Evolutionary conservation across 2,113 vertebrate genomes (phyloP).

Genomic region (Pachypanchax playfairii): DNA sequence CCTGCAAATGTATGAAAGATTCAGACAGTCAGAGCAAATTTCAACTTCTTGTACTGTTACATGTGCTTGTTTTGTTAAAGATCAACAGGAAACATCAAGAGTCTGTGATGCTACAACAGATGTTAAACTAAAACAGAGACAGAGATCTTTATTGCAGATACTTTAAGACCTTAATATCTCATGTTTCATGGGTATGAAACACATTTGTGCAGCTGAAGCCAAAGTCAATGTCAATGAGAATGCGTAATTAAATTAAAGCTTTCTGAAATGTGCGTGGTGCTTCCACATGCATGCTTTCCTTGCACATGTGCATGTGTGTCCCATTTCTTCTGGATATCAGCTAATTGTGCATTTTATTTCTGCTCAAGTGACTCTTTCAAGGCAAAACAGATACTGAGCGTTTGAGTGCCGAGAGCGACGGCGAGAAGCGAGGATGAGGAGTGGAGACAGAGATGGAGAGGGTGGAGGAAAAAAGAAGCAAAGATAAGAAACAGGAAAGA

Average conservation of each 20-base stretch:
- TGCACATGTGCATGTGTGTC: constrained; percentile 50
- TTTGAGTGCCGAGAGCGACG: constrained; percentile 60
- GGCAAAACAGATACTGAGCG: constrained; percentile 69
- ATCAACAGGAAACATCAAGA: no score
- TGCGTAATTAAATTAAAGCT: constrained; percentile 67
- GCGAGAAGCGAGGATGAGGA: constrained; percentile 32
- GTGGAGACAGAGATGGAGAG: constrained; percentile 22
- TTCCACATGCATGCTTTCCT: constrained; percentile 62
- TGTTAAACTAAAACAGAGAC: neutral
- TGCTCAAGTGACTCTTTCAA: constrained; percentile 74
- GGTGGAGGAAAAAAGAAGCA: constrained; percentile 30
- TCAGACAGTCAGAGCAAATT: neutral
- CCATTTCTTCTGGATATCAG: constrained; percentile 74
- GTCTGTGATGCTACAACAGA: neutral
- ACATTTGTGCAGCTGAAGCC: constrained; percentile 46
- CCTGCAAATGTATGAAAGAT: constrained; percentile 6
- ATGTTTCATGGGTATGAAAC: constrained; percentile 28
- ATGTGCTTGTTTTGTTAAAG: no score
- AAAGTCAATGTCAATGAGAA: constrained; percentile 52
- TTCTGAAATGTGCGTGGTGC: constrained; percentile 29
- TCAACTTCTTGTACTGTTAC: neutral
- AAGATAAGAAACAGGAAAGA: constrained; percentile 84
- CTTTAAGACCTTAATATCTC: constrained; percentile 9
- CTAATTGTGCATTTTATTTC: constrained; percentile 80
- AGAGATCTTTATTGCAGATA: neutral